Evolutionary conservation across 2,797 vertebrate species (phyloP).

Genomic region (Setipinna tenuifilis): DNA sequence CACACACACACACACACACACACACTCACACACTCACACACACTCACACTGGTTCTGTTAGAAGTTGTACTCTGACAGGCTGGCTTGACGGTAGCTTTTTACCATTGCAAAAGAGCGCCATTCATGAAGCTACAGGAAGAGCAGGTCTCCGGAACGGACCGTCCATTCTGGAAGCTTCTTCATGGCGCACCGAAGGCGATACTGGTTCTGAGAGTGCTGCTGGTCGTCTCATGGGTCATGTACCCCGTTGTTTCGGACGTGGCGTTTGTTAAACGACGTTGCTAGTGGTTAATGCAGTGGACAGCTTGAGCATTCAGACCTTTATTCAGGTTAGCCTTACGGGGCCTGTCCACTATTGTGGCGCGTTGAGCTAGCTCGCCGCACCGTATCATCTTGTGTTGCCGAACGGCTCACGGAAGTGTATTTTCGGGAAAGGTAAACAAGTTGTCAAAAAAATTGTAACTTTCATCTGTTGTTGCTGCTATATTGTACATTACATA

Average conservation of each 20-base stretch:
- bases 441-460: too few species aligned
- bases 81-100: background rate
- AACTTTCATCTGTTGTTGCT: too few species aligned
- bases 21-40: too few species aligned
- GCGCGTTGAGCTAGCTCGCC: too few species aligned
- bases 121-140: background rate
- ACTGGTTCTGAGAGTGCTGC: background rate
- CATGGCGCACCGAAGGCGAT: background rate
- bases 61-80: background rate
- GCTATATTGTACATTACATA: too few species aligned
- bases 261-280: background rate
- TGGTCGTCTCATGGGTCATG: background rate
- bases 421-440: too few species aligned
- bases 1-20: background rate
- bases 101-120: background rate
- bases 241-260: background rate
- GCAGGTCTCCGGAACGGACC: background rate
- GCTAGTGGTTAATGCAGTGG: background rate
- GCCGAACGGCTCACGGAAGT: too few species aligned
- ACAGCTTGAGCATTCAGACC: background rate
- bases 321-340: too few species aligned
- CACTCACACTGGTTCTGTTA: background rate
- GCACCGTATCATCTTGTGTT: too few species aligned
- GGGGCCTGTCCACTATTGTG: too few species aligned
- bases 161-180: background rate